A percentile compares a stretch with the other conserved stretches of the same genome.
Evolutionary conservation across 2,888 invertebrate genomes (phyloP).

Genomic region (Leptinotarsa rubiginosa): DNA sequence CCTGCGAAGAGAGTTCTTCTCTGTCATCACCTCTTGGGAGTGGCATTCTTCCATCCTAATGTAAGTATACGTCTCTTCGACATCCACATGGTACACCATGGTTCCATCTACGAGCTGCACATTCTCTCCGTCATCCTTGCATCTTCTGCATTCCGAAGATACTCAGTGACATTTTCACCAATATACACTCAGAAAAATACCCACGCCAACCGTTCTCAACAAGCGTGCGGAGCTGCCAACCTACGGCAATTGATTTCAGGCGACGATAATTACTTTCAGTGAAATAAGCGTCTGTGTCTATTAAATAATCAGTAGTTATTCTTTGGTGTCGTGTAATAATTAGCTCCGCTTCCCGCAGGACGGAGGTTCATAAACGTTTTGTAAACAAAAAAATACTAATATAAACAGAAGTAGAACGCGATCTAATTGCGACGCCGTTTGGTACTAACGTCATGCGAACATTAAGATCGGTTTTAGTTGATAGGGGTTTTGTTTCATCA

Average conservation of each 20-base stretch:
- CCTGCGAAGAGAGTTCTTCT: too few relatives aligned
- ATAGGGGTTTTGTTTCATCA: conserved; percentile 35
- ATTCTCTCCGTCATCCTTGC: too few relatives aligned
- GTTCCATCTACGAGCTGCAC: too few relatives aligned
- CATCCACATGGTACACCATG: too few relatives aligned
- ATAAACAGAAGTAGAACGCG: conserved; percentile 42
- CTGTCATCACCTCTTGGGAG: too few relatives aligned
- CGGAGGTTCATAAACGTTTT: conserved; percentile 38
- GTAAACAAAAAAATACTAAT: conserved; percentile 38
- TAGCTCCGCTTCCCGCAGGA: conserved; percentile 32
- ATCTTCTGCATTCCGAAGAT: too few relatives aligned
- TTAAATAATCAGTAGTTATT: conserved; percentile 13
- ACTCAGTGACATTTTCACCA: too few relatives aligned
- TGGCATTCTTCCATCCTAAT: too few relatives aligned
- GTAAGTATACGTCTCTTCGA: too few relatives aligned
- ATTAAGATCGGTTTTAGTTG: conserved; percentile 38
- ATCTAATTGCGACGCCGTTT: conserved; percentile 41
- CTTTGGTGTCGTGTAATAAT: conserved; percentile 25
- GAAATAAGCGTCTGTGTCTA: conserved; percentile 4
- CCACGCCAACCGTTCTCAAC: neutral
- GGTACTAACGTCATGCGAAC: conserved; percentile 37
- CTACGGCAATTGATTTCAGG: neutral
- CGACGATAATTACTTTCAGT: conserved; percentile 8
- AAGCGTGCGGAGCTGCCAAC: neutral
- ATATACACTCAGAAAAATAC: conserved; percentile 5